phyloP scores from a whole-genome alignment of 2,888 invertebrate genomes.

The Campoplex nolae region DNA sequence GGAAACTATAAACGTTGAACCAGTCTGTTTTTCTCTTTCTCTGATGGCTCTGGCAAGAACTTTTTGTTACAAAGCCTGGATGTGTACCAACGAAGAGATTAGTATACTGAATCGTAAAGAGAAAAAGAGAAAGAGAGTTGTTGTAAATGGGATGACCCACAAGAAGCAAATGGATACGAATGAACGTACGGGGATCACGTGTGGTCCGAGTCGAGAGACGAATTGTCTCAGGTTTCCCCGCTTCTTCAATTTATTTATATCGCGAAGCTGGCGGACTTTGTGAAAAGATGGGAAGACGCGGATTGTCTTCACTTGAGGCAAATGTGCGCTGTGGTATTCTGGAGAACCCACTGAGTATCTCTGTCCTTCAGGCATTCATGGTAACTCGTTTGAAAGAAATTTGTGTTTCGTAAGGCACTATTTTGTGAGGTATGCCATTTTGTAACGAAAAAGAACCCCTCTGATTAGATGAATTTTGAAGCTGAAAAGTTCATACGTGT shows the following conservation, averaged over 20 bases:
- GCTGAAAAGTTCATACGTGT: neutral
- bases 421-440: too few species aligned
- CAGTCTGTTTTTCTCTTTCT: slow-evolving; percentile 46
- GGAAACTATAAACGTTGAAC: slow-evolving; percentile 57
- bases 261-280: slow-evolving; percentile 35
- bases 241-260: slow-evolving; percentile 61
- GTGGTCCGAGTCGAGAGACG: slow-evolving; percentile 53
- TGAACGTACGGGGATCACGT: slow-evolving; percentile 42
- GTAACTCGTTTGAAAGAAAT: neutral
- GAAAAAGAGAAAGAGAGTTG: neutral
- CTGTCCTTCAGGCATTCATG: neutral
- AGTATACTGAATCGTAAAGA: slow-evolving; percentile 22
- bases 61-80: slow-evolving; percentile 13
- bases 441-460: neutral
- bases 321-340: slow-evolving; percentile 20
- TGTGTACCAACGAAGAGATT: slow-evolving; percentile 30
- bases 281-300: slow-evolving; percentile 44
- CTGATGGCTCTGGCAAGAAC: slow-evolving; percentile 27
- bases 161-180: slow-evolving; percentile 46
- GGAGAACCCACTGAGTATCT: neutral
- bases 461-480: neutral
- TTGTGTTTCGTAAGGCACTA: neutral
- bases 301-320: slow-evolving; percentile 5
- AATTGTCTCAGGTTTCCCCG: slow-evolving; percentile 62
- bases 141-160: slow-evolving; percentile 21